Evolutionary conservation across 2,888 invertebrate species (phyloP).

Genomic region (Philereme transversata): DNA sequence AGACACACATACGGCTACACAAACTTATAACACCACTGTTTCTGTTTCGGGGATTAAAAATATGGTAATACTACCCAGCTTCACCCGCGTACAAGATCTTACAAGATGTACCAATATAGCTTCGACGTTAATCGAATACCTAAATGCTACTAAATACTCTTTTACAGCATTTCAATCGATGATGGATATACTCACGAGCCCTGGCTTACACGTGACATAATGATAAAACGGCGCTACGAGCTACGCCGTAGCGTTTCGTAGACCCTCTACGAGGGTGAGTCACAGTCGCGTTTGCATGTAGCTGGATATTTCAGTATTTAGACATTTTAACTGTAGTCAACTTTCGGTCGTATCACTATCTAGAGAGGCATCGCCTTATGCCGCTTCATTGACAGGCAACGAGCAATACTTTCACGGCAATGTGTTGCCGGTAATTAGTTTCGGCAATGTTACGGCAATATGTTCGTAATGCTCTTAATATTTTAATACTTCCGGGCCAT

Average conservation of each 20-base stretch:
- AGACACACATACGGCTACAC: too few relatives aligned
- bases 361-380: too few relatives aligned
- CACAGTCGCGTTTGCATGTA: slow-evolving; percentile 2
- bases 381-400: too few relatives aligned
- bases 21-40: too few relatives aligned
- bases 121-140: background rate
- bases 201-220: slow-evolving; percentile 31
- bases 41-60: background rate
- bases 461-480: too few relatives aligned
- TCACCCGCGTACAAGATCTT: too few relatives aligned
- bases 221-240: slow-evolving; percentile 24
- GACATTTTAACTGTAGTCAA: background rate
- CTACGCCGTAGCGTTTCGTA: slow-evolving; percentile 29
- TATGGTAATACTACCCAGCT: background rate
- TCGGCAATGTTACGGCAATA: too few relatives aligned
- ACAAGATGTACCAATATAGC: background rate
- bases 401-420: too few relatives aligned
- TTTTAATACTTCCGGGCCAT: too few relatives aligned
- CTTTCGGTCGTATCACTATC: too few relatives aligned
- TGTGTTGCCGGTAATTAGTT: too few relatives aligned
- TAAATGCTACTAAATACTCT: background rate
- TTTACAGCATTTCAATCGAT: slow-evolving; percentile 35
- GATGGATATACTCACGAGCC: slow-evolving; percentile 38
- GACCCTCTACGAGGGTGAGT: slow-evolving; percentile 24
- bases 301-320: background rate